phyloP scores from a whole-genome alignment of 2,888 invertebrate species.

The Rugalucina vietnamica region DNA sequence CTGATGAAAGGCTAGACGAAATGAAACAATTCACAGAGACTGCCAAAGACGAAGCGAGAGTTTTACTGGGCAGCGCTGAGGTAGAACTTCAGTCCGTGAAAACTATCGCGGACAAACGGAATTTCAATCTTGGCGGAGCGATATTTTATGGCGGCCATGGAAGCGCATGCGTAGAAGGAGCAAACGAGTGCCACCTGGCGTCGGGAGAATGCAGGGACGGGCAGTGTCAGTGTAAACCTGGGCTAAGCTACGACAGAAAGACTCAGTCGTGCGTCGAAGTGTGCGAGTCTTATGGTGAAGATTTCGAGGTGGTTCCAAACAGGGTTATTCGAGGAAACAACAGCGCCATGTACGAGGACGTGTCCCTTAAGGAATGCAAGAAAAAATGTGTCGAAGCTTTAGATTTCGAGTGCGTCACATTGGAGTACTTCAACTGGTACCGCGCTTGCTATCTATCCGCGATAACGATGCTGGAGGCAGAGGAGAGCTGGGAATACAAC shows the following conservation, averaged over 20 bases:
- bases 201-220: not conserved
- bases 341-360: not conserved
- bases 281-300: not conserved
- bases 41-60: not conserved
- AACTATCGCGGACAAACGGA: not conserved
- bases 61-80: not conserved
- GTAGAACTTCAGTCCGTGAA: not conserved
- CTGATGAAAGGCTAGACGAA: not conserved
- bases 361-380: not conserved
- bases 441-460: not conserved
- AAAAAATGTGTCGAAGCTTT: not conserved
- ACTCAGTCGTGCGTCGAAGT: not conserved
- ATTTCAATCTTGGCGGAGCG: not conserved
- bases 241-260: not conserved
- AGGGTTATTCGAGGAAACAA: not conserved
- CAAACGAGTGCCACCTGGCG: not conserved
- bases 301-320: not conserved
- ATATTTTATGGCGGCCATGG: slow-evolving; percentile 4
- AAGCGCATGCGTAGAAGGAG: not conserved
- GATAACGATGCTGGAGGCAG: not conserved
- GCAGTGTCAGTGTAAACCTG: not conserved
- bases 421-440: not conserved
- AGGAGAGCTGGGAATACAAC: not conserved
- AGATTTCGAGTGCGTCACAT: not conserved
- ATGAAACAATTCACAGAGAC: not conserved